Evolutionary conservation across 2,888 invertebrate species (phyloP), one percentile per base, ranked within the genome.

Genomic region (Zygothrica quintamaculata): DNA sequence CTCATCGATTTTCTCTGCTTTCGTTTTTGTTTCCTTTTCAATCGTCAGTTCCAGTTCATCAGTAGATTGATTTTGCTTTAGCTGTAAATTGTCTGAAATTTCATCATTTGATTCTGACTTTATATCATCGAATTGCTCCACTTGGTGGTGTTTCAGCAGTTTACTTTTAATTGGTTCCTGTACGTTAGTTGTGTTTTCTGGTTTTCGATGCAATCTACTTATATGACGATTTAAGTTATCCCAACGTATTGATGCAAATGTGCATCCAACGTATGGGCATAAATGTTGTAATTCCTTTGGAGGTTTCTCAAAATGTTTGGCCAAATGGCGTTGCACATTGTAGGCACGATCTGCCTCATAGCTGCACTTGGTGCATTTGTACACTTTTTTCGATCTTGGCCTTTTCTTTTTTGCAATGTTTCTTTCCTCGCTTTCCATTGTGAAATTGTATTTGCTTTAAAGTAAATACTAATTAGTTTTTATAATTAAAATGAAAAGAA

Each of bases 211-310:
- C 1, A 72, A 5, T 15, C 62, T 26, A 11, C 47, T 46, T 1
- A 34, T 46, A 36, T 72, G 72, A 0, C 72, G 52, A 3, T n/a
- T 39, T 1, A 72, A 42, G 33, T 72, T 72, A 25, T 72, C 72
- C 62, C 62, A 72, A 7, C 72, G 66, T 33, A 72, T 0, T n/a
- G 72, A 50, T 6, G 67, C 22, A 34, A 72, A 72, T 3, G 29
- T 16, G 31, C 72, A 72, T 9, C 42, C 44, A 5, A 47, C 18
- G 26, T 8, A 25, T 5, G 52, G 39, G 0, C 72, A 72, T 5
- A 72, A 37, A 12, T 72, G 62, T 11, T 67, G 72, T 11, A 72
- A 37, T 13, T 72, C 72, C 44, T 26, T 67, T 9, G 72, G 72
- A 0, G 72, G 71, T 18, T 66, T 67, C 16, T 62, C 56, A 4